Conservation (phyloP, 2,888 invertebrate genomes). For the Cephus nigrinus region DNA sequence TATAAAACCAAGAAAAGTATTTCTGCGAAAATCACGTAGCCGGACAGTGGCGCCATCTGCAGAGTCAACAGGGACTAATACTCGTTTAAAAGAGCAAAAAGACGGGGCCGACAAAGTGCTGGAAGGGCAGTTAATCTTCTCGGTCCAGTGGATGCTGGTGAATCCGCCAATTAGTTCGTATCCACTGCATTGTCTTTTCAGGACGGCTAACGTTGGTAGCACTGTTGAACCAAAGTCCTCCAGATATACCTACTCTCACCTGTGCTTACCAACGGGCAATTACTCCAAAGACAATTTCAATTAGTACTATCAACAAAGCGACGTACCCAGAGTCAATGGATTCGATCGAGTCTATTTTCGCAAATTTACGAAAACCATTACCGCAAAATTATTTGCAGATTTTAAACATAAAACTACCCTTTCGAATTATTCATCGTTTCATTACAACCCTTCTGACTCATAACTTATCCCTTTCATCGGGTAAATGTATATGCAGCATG, state of each 20-base stretch:
- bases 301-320: no score
- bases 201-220: background rate
- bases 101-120: no score
- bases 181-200: constrained; percentile 51
- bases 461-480: background rate
- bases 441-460: constrained; percentile 15
- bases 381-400: constrained; percentile 22
- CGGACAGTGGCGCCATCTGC: no score
- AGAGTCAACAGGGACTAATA: no score
- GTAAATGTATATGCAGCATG: no score
- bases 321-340: no score
- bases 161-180: constrained; percentile 62
- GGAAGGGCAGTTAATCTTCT: constrained; percentile 53
- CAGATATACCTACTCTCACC: constrained; percentile 23
- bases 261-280: background rate
- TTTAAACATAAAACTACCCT: constrained; percentile 47
- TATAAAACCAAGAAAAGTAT: no score
- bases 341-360: no score
- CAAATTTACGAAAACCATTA: background rate
- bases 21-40: no score
- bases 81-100: no score
- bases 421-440: constrained; percentile 60
- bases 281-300: no score
- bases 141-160: constrained; percentile 58
- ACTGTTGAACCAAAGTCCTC: constrained; percentile 3